A percentile compares a stretch with the other conserved stretches of the same genome.
These are phyloP conservation scores for Dynastes hyllus DNA, from an alignment of 2,888 invertebrate genomes.

Conservation along the genomic window DNA sequence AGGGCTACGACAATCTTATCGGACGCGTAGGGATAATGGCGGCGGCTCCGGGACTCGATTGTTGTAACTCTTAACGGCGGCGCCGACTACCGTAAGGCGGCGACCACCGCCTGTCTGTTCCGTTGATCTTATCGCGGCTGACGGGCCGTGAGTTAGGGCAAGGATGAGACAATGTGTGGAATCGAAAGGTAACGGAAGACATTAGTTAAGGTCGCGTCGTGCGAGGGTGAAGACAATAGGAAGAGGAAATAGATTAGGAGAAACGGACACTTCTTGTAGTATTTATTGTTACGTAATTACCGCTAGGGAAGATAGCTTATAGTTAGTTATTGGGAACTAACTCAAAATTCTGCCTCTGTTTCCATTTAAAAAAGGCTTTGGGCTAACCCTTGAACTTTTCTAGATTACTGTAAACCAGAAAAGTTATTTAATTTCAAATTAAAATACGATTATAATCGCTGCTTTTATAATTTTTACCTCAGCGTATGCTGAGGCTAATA, in stretches of 20 bases:
- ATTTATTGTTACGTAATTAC: too few relatives aligned
- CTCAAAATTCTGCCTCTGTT: too few relatives aligned
- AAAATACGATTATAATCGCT: too few relatives aligned
- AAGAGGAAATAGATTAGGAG: neutral
- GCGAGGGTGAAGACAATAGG: conserved; percentile 3
- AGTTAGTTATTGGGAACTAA: too few relatives aligned
- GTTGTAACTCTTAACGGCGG: conserved; percentile 26
- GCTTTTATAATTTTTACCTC: too few relatives aligned
- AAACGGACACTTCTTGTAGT: too few relatives aligned
- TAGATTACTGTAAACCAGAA: too few relatives aligned
- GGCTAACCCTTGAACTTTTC: too few relatives aligned
- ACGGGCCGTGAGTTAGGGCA: neutral
- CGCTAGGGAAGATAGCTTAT: too few relatives aligned
- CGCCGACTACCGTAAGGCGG: neutral
- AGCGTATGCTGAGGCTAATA: too few relatives aligned
- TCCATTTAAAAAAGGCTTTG: too few relatives aligned
- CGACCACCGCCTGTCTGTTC: conserved; percentile 3
- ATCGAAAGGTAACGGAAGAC: conserved; percentile 5
- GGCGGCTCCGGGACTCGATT: conserved; percentile 25
- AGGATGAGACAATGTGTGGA: conserved; percentile 1
- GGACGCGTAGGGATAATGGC: conserved; percentile 23
- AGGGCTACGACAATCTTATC: conserved; percentile 33
- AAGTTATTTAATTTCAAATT: too few relatives aligned
- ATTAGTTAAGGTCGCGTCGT: neutral
- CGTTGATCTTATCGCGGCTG: conserved; percentile 7